Base-by-base conservation (phyloP, 2,888 invertebrate species). In the Ariolimax columbianus region DNA sequence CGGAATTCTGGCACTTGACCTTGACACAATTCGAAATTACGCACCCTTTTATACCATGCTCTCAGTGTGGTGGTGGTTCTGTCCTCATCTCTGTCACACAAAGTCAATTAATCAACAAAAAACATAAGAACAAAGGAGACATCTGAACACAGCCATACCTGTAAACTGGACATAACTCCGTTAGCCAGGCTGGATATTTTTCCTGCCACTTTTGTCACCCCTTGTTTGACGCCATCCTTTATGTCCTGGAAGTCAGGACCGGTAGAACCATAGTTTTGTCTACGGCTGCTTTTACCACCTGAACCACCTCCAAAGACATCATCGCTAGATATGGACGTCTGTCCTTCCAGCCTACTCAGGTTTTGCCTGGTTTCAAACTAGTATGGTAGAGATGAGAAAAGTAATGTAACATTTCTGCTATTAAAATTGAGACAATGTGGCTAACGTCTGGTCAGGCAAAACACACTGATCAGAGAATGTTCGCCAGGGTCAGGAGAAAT, bases 191-290 rank as follows among this genome's bases (percentile, higher is more conserved):
- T 97, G 91, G 99, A 98, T 88, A 99, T 95, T 92, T 97, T 97
- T n/a, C 98, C 99, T 80, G 99, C 99, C 88, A 99, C 99, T 95
- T 97, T 97, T 89, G 98, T 98, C 84, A 99, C 99, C 86, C 99
- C 99, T 93, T 98, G 97, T 91, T 97, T 96, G 59, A 99, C 98
- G 89, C 98, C 98, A 95, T 99, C 99, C 94, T 97, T 97, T 66
- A 99, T 98, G 93, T 99, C 99, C 89, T 98, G 97, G 87, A 99
- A 96, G 94, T 99, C 99, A 0, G 96, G 95, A 17, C 95, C 94
- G 47, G 88, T 88, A 55, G 90, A 86, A 79, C 88, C 88, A 38
- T 86, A 88, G 33, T 84, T 86, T 68, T 86, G 83, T 23, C 87
- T 83, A 11, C 86, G 66, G 6, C 19, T 38, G 14, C 47, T 47